Percentiles rank a stretch among this genome's conserved stretches.
Conservation (phyloP, 2,888 invertebrate genomes). For the Chirona hameri region DNA sequence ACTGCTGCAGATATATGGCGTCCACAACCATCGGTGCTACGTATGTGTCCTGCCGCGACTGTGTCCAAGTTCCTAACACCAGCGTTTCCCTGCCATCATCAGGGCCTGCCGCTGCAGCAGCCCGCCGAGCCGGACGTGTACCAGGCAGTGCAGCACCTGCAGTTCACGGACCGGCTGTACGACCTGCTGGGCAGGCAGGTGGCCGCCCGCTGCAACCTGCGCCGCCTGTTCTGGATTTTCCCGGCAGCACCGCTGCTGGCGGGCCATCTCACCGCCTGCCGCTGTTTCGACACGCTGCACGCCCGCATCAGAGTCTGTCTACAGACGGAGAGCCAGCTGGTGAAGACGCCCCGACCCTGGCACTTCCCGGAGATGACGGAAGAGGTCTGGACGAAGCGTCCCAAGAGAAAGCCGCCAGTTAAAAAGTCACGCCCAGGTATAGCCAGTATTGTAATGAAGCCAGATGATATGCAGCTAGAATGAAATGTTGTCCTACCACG, state of each 20-base stretch:
- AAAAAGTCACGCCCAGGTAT: not conserved
- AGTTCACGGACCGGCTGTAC: not conserved
- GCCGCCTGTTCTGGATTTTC: not conserved
- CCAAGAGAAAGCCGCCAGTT: no score
- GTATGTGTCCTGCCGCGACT: no score
- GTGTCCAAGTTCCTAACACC: no score
- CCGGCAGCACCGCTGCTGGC: not conserved
- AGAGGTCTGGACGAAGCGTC: not conserved
- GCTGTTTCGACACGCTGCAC: not conserved
- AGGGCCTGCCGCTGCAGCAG: not conserved
- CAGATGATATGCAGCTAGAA: not conserved
- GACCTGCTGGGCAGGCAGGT: not conserved
- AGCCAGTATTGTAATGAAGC: not conserved
- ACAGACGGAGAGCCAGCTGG: not conserved
- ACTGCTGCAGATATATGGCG: no score
- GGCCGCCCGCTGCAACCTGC: not conserved
- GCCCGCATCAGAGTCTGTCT: not conserved
- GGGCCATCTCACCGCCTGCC: not conserved
- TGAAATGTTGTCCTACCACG: not conserved
- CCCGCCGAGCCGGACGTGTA: not conserved
- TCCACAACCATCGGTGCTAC: no score
- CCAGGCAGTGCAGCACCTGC: not conserved
- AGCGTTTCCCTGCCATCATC: not conserved
- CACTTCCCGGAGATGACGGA: not conserved
- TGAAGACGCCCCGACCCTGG: no score